Conservation (phyloP, 1,140 invertebrate genomes). For the Thaumetopoea pityocampa region DNA sequence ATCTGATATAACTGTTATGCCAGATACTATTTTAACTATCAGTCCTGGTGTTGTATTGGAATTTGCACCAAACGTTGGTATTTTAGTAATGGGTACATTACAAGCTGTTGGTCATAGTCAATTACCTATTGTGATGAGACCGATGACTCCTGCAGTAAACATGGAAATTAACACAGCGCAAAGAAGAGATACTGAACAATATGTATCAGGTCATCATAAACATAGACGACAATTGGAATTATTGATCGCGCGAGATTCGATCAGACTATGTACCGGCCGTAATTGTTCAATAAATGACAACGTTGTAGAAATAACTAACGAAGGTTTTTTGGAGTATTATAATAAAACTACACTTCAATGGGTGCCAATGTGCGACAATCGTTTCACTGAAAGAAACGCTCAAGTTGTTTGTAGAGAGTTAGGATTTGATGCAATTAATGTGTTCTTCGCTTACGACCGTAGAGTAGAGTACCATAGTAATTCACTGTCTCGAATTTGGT, state of each 20-base stretch:
- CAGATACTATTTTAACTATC: constrained; percentile 90
- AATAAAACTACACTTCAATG: constrained; percentile 96
- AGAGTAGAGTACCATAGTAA: constrained; percentile 91
- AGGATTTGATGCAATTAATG: constrained; percentile 92
- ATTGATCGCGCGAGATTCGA: constrained; percentile 76
- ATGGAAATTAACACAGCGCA: constrained; percentile 62
- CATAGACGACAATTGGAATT: constrained; percentile 73
- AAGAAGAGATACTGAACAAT: constrained; percentile 51
- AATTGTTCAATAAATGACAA: constrained; percentile 79
- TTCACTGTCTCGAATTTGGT: constrained; percentile 89
- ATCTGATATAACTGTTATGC: constrained; percentile 98
- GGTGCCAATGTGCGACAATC: constrained; percentile 96
- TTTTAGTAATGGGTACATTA: constrained; percentile 95
- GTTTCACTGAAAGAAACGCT: constrained; percentile 96
- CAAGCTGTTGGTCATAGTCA: constrained; percentile 87
- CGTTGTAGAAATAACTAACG: constrained; percentile 72
- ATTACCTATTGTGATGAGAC: constrained; percentile 90
- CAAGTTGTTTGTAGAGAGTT: constrained; percentile 96
- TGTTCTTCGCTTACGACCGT: constrained; percentile 87
- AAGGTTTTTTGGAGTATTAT: constrained; percentile 96
- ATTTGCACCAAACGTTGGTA: constrained; percentile 97
- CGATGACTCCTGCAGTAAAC: constrained; percentile 71
- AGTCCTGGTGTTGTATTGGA: constrained; percentile 94
- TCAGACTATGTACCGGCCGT: constrained; percentile 84
- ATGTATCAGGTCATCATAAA: constrained; percentile 46